These are phyloP conservation scores for Aythya fuligula DNA, from an alignment of 2,797 vertebrate species.

Conservation along the genomic window DNA sequence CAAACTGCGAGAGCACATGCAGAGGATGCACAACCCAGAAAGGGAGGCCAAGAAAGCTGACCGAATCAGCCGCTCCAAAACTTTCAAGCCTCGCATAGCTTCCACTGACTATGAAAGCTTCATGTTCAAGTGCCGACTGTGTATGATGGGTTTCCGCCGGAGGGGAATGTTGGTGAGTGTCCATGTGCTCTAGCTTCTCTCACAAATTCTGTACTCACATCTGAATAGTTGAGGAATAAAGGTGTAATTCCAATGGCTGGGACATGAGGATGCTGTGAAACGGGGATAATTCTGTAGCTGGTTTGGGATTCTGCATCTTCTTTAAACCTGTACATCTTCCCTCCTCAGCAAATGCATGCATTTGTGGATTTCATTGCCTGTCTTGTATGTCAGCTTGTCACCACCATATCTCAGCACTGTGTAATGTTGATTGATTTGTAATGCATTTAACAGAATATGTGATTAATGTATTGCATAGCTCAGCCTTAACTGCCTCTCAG, in stretches of 20 bases:
- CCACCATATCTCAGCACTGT: background rate
- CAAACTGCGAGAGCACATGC: constrained; percentile 98
- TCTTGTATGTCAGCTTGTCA: background rate
- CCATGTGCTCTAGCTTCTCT: background rate
- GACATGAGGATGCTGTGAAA: background rate
- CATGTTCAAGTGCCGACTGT: constrained; percentile 96
- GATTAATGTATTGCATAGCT: background rate
- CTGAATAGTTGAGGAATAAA: background rate
- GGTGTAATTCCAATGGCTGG: background rate
- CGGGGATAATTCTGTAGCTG: background rate
- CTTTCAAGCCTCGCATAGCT: constrained; percentile 92
- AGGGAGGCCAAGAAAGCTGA: constrained; percentile 96
- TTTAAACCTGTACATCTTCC: background rate
- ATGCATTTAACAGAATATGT: background rate
- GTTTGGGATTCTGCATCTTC: background rate
- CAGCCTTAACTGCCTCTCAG: background rate
- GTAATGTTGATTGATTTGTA: background rate
- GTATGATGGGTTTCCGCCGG: constrained; percentile 99
- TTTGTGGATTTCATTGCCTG: background rate
- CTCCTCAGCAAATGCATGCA: background rate
- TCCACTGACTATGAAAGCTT: constrained; percentile 97
- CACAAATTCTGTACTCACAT: background rate
- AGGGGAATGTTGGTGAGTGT: constrained; percentile 95
- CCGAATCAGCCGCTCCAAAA: constrained; percentile 91
- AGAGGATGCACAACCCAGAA: constrained; percentile 98